These are phyloP conservation scores for Amia ocellicauda DNA, from an alignment of 2,113 vertebrate species.

Conservation along the genomic window DNA sequence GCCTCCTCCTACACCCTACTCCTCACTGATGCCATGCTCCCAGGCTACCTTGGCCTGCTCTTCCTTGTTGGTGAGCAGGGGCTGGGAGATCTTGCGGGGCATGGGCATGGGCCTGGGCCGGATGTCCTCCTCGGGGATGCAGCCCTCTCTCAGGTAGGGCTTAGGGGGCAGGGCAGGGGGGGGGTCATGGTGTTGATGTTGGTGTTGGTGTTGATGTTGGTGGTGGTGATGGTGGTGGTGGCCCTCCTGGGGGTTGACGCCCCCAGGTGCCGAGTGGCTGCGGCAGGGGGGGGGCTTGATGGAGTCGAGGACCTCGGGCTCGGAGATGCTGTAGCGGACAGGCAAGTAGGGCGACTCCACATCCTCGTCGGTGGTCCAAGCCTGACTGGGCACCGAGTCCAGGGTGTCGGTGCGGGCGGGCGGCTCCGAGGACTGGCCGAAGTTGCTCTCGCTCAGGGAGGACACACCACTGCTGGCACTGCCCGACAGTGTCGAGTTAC, in stretches of 20 bases:
- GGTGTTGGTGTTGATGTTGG: slow-evolving; percentile 51
- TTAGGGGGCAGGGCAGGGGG: slow-evolving; percentile 80
- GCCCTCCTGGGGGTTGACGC: slow-evolving; percentile 69
- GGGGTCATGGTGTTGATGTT: slow-evolving; percentile 64
- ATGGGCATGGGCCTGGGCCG: slow-evolving; percentile 77
- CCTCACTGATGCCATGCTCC: slow-evolving; percentile 87
- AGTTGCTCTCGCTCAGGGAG: slow-evolving; percentile 92
- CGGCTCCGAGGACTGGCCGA: slow-evolving; percentile 73
- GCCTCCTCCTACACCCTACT: slow-evolving; percentile 63
- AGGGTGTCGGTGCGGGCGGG: slow-evolving; percentile 82
- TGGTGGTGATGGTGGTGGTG: slow-evolving; percentile 56
- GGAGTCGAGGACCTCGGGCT: slow-evolving; percentile 82
- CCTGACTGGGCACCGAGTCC: slow-evolving; percentile 87
- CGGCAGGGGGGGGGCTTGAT: slow-evolving; percentile 88
- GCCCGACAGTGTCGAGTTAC: slow-evolving; percentile 91
- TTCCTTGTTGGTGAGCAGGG: slow-evolving; percentile 74
- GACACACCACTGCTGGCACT: slow-evolving; percentile 95
- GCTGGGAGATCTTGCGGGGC: slow-evolving; percentile 81
- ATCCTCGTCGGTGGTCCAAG: slow-evolving; percentile 86
- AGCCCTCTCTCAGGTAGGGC: slow-evolving; percentile 85
- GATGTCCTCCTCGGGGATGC: slow-evolving; percentile 77
- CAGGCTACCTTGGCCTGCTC: slow-evolving; percentile 84
- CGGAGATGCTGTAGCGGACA: slow-evolving; percentile 87
- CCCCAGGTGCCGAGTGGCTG: slow-evolving; percentile 82
- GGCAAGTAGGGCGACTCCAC: slow-evolving; percentile 85